Evolutionary conservation across 2,888 invertebrate genomes (phyloP), one percentile per base, ranked within the genome.

Genomic region (Baronia brevicornis): DNA sequence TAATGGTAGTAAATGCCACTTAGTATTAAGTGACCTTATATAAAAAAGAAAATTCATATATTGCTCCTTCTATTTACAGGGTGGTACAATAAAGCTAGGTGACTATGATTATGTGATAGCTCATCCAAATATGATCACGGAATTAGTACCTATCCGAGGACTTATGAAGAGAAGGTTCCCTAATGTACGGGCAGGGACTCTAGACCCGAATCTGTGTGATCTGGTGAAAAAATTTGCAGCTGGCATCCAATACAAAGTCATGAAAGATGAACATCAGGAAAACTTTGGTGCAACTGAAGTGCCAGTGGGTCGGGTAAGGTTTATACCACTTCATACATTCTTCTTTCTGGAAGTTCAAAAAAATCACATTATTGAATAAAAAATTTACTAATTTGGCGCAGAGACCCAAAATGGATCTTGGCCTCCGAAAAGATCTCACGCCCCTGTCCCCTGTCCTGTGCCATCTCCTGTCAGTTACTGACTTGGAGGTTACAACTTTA

Each of bases 161-260:
- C 59, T 95, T 23, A 79, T 96, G 85, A 94, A 91, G 54, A 88
- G 79, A 39, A 89, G 88, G 50, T 94, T 94, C 67, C 96, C 96
- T 0, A 91, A 86, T 50, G 70, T 88, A 0, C 63, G 84, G 51
- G 44, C 52, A 19, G 94, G 92, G 19, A 93, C 91, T 1, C 57
- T 96, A 9, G 89, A 90, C 32, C 43, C 75, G 1, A 87, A 95
- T 64, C 63, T 95, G 1, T 64, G 59, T 0, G 72, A 63, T 2
- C 70, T 91, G 53, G 88, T 95, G 6, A 65, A 71, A 23, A 90
- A 87, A 52, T 91, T 91, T 47, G 73, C 88, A 0, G 75, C 88
- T 30, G 95, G 95, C 1, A 80, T 95, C 2, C 89, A 88, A 52
- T 94, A 91, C 60, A 75, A 74, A 6, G 90, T 89, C 0, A 41